phyloP scores from a whole-genome alignment of 2,797 vertebrate species.

The Oryzias dopingdopingensis region DNA sequence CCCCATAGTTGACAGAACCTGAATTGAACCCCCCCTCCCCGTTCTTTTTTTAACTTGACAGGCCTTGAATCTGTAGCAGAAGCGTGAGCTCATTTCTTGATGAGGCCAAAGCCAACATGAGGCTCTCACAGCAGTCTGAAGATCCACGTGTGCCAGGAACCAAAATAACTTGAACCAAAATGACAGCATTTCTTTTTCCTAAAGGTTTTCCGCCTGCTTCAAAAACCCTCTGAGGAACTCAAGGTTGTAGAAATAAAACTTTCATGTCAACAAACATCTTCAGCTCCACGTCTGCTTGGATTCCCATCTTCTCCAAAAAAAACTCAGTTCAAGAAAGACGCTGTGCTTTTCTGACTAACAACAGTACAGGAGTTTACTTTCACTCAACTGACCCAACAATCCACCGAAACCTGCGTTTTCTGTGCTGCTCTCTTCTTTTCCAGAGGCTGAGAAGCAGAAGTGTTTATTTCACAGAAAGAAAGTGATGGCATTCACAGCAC shows the following conservation, averaged over 20 bases:
- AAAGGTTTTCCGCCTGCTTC: constrained; percentile 31
- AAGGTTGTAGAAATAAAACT: constrained; percentile 34
- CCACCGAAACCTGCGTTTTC: constrained; percentile 34
- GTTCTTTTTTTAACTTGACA: constrained; percentile 47
- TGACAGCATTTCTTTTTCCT: constrained; percentile 29
- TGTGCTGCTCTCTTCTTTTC: constrained; percentile 33
- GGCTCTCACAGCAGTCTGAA: constrained; percentile 48
- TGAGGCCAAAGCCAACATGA: constrained; percentile 46
- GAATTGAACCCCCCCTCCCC: neutral
- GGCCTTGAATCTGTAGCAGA: constrained; percentile 36
- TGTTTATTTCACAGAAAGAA: constrained; percentile 11
- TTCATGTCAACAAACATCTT: constrained; percentile 33
- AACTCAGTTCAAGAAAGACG: constrained; percentile 32
- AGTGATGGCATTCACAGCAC: constrained; percentile 41
- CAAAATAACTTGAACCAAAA: constrained; percentile 52
- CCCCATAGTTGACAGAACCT: constrained; percentile 30
- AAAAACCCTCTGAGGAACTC: constrained; percentile 36
- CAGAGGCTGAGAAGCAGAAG: constrained; percentile 28
- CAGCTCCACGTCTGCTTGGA: constrained; percentile 15
- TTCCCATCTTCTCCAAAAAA: constrained; percentile 12
- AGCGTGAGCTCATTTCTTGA: constrained; percentile 52
- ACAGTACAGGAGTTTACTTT: constrained; percentile 30
- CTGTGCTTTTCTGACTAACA: constrained; percentile 19
- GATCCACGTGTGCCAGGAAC: constrained; percentile 39
- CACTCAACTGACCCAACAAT: constrained; percentile 4